phyloP scores from a whole-genome alignment of 2,888 invertebrate genomes.

The Marasmarcha lunaedactyla region DNA sequence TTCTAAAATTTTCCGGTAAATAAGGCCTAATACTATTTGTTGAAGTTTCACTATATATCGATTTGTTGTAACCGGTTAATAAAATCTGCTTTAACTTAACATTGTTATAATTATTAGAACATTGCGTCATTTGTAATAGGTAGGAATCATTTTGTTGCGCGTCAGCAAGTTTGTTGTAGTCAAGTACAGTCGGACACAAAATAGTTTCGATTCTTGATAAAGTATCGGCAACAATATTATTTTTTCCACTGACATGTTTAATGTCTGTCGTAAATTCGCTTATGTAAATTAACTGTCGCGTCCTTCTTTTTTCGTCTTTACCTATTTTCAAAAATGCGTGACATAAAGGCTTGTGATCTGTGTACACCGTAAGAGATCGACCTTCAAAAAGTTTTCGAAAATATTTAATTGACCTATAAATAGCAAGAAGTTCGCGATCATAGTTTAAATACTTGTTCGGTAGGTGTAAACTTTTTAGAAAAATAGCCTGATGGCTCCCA shows the following conservation, averaged over 20 bases:
- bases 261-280: slow-evolving; percentile 8
- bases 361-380: slow-evolving; percentile 5
- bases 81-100: background rate
- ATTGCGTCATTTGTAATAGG: background rate
- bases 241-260: slow-evolving; percentile 2
- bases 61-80: background rate
- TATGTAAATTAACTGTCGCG: slow-evolving; percentile 8
- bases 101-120: background rate
- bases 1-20: slow-evolving; percentile 3
- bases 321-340: slow-evolving; percentile 7
- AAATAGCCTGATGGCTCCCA: slow-evolving; percentile 8
- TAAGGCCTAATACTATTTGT: slow-evolving; percentile 5
- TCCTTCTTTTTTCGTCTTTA: slow-evolving; percentile 4
- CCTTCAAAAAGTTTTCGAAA: slow-evolving; percentile 9
- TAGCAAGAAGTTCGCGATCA: slow-evolving; percentile 12
- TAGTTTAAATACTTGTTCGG: slow-evolving; percentile 10
- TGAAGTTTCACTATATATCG: slow-evolving; percentile 7
- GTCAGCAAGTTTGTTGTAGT: slow-evolving; percentile 4
- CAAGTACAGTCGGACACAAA: slow-evolving; percentile 2
- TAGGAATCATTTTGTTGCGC: slow-evolving; percentile 5
- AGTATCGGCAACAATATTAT: slow-evolving; percentile 9
- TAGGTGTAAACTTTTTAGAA: slow-evolving; percentile 9
- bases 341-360: slow-evolving; percentile 13
- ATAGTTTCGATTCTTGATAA: slow-evolving; percentile 9
- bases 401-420: slow-evolving; percentile 8